Percentiles rank a stretch among this genome's conserved stretches.
Evolutionary conservation across 2,113 vertebrate species (phyloP).

Genomic region (Brienomyrus longianalis): DNA sequence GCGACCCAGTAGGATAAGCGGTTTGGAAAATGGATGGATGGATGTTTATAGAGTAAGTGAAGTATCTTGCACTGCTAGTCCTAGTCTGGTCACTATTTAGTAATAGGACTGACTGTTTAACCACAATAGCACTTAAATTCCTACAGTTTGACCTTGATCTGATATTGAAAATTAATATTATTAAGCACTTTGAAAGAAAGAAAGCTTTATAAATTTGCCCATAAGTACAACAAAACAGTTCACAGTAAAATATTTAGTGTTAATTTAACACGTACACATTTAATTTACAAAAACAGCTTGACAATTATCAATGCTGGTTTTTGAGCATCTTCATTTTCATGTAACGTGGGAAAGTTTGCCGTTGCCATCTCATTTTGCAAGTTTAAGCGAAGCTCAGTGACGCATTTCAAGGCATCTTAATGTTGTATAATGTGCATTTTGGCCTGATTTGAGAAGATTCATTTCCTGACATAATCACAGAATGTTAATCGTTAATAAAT

Average conservation of each 20-base stretch:
- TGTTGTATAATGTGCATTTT: not conserved
- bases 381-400: not conserved
- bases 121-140: not conserved
- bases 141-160: not conserved
- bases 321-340: not conserved
- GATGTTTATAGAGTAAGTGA: not conserved
- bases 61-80: not conserved
- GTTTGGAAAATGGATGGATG: no score
- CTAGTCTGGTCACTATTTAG: not conserved
- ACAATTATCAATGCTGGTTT: not conserved
- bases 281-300: not conserved
- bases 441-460: not conserved
- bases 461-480: not conserved
- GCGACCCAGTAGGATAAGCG: no score
- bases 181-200: not conserved
- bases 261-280: not conserved
- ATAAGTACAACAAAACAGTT: not conserved
- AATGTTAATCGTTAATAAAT: slow-evolving; percentile 3
- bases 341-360: not conserved
- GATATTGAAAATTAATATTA: not conserved
- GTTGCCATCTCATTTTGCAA: not conserved
- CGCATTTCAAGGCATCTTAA: not conserved
- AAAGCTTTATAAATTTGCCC: not conserved
- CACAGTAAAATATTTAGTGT: not conserved
- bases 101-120: not conserved